Evolutionary conservation across 2,113 vertebrate species (phyloP).

Genomic region (Sapayoa aenigma): DNA sequence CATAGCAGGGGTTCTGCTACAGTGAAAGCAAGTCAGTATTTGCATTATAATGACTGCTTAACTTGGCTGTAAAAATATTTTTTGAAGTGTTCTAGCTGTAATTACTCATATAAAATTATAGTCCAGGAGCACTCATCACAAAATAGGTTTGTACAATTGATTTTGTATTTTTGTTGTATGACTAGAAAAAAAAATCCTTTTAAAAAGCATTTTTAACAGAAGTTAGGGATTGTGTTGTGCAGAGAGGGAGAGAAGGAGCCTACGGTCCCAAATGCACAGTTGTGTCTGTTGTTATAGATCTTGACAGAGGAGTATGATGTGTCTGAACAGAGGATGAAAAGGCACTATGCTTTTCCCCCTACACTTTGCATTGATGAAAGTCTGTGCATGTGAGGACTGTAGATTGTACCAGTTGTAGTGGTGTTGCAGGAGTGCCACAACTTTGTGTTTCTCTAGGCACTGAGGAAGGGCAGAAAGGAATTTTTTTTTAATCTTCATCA

Average conservation of each 20-base stretch:
- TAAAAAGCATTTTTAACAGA: neutral
- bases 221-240: neutral
- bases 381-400: neutral
- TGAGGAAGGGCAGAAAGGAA: neutral
- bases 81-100: neutral
- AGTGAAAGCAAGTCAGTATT: conserved; percentile 13
- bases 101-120: neutral
- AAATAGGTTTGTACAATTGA: neutral
- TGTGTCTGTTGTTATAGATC: neutral
- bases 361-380: neutral
- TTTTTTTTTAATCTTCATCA: neutral
- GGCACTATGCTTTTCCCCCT: neutral
- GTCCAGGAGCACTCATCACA: neutral
- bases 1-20: neutral
- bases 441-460: neutral
- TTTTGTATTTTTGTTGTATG: neutral
- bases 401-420: neutral
- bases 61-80: conserved; percentile 14
- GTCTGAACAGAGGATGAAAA: neutral
- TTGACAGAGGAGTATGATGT: neutral
- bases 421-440: neutral
- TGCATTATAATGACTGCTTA: neutral
- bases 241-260: neutral
- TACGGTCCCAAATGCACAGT: neutral
- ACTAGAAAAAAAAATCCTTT: neutral